phyloP scores from a whole-genome alignment of 2,797 vertebrate species.

The Peromyscus aztecus region DNA sequence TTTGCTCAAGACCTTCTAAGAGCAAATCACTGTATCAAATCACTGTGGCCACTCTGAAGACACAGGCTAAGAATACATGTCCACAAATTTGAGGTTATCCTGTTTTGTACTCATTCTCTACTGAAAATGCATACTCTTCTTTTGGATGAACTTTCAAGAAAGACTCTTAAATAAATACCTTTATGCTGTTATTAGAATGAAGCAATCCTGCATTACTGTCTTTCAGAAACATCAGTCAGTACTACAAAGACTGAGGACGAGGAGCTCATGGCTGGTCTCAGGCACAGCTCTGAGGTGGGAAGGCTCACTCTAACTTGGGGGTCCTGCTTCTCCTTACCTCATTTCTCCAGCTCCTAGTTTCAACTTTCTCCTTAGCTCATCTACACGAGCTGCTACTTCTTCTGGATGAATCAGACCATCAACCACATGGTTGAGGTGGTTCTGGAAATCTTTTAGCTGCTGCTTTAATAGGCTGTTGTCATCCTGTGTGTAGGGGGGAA shows the following conservation, averaged over 20 bases:
- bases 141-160: slow-evolving; percentile 35
- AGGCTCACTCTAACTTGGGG: background rate
- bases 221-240: background rate
- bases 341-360: slow-evolving; percentile 86
- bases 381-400: slow-evolving; percentile 87
- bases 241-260: background rate
- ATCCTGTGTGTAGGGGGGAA: slow-evolving; percentile 84
- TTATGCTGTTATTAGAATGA: background rate
- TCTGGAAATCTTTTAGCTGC: slow-evolving; percentile 88
- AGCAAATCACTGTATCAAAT: background rate
- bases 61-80: background rate
- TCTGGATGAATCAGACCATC: slow-evolving; percentile 88
- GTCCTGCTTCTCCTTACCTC: slow-evolving; percentile 84
- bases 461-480: slow-evolving; percentile 89
- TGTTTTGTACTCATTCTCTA: slow-evolving; percentile 44
- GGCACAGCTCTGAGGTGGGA: background rate
- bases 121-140: slow-evolving; percentile 37
- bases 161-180: slow-evolving; percentile 49
- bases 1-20: background rate
- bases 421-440: slow-evolving; percentile 87
- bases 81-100: background rate
- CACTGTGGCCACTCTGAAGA: background rate
- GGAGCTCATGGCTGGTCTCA: background rate
- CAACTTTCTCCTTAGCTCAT: slow-evolving; percentile 87
- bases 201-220: background rate